Conservation (phyloP, 2,113 vertebrate genomes). For the Rostratula benghalensis region DNA sequence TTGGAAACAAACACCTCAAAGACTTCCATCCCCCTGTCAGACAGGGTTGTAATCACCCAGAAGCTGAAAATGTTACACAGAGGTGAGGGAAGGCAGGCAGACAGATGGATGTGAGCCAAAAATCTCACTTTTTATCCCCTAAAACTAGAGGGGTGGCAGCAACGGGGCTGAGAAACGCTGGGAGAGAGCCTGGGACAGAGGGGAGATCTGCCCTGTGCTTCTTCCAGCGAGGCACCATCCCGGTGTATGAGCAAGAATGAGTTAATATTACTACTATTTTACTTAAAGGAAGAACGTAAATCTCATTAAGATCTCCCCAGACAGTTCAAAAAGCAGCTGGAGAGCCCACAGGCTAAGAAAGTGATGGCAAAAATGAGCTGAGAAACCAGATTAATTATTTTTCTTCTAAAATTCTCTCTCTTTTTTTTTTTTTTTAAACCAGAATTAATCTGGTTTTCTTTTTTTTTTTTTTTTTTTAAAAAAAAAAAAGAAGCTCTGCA, state of each 20-base stretch:
- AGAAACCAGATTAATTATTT: background rate
- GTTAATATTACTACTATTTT: background rate
- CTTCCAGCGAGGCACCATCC: background rate
- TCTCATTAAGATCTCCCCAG: background rate
- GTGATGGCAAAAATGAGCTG: accelerated
- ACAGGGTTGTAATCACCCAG: accelerated
- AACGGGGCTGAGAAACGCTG: background rate
- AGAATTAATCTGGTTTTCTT: background rate
- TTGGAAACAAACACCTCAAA: accelerated
- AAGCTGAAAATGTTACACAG: background rate
- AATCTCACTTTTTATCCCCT: background rate
- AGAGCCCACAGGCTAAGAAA: background rate
- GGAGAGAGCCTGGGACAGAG: background rate
- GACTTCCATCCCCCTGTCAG: background rate
- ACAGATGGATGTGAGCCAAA: background rate
- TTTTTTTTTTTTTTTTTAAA: too few relatives aligned
- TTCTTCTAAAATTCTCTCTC: too few relatives aligned
- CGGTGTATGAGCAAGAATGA: accelerated
- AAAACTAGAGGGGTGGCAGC: background rate
- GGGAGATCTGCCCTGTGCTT: background rate
- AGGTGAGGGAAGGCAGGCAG: background rate
- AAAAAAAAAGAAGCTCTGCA: too few relatives aligned
- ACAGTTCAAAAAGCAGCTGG: background rate
- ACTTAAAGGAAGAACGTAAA: background rate
- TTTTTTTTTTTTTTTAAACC: background rate